Evolutionary conservation across 2,113 vertebrate species (phyloP).

Genomic region (Mormoops blainvillei): DNA sequence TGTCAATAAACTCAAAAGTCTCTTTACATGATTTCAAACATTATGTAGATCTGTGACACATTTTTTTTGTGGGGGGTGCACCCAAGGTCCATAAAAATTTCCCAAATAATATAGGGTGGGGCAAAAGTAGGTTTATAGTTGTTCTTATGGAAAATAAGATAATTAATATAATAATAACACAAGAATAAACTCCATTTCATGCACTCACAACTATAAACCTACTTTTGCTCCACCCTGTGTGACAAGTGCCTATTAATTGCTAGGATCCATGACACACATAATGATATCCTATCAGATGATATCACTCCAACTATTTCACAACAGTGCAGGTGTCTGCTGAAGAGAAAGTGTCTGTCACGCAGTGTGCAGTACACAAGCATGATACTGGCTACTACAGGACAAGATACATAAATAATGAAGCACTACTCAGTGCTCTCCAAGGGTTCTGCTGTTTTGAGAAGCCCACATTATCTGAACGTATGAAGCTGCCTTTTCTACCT

Average conservation of each 20-base stretch:
- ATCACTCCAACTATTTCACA: background rate
- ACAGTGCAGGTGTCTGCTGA: background rate
- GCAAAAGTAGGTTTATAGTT: too few species aligned
- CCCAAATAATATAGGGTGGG: background rate
- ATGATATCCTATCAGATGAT: background rate
- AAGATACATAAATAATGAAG: background rate
- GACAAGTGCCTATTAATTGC: background rate
- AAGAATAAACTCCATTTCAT: too few species aligned
- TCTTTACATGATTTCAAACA: background rate
- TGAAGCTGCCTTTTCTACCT: constrained; percentile 60
- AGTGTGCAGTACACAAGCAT: background rate
- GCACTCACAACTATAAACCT: background rate
- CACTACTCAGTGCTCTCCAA: background rate
- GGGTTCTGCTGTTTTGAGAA: constrained; percentile 59
- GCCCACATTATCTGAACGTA: background rate
- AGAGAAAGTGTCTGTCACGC: background rate
- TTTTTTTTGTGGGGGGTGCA: background rate
- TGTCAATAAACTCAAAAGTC: background rate
- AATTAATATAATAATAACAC: too few species aligned
- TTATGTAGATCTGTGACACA: background rate
- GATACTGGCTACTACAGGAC: background rate
- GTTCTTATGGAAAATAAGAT: too few species aligned
- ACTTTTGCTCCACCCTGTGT: background rate
- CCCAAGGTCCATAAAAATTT: background rate
- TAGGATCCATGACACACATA: background rate